Conservation (phyloP, 2,888 invertebrate genomes). For the Fragum whitleyi region DNA sequence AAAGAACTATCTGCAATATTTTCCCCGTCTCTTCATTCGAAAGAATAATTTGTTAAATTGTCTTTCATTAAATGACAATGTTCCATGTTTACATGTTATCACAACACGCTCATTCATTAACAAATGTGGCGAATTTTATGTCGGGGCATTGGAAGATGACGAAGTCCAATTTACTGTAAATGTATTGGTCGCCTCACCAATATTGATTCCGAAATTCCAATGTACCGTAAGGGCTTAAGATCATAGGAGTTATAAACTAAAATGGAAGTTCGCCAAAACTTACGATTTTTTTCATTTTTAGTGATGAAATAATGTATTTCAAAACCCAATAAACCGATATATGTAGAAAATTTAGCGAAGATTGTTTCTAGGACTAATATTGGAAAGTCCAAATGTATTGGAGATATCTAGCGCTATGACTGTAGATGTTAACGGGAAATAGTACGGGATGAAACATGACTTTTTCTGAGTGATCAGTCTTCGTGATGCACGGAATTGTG, state of each 20-base stretch:
- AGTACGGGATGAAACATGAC: neutral
- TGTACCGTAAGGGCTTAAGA: neutral
- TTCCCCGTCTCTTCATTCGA: too few species aligned
- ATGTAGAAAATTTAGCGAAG: too few species aligned
- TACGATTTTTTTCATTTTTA: too few species aligned
- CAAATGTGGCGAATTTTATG: neutral
- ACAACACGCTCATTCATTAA: neutral
- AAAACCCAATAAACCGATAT: too few species aligned
- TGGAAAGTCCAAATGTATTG: neutral
- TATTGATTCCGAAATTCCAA: conserved; percentile 1
- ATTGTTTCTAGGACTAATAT: too few species aligned
- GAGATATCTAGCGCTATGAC: neutral
- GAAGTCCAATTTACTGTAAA: neutral
- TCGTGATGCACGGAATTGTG: neutral
- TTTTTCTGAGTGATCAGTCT: neutral
- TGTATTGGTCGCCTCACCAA: neutral
- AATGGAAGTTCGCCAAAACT: too few species aligned
- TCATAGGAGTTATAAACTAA: too few species aligned
- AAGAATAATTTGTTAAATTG: too few species aligned
- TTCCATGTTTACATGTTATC: too few species aligned
- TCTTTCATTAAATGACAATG: too few species aligned
- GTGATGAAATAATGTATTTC: too few species aligned
- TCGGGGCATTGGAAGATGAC: neutral
- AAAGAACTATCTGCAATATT: too few species aligned
- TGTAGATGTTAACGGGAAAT: conserved; percentile 4